phyloP scores from a whole-genome alignment of 1,140 invertebrate species.

The Macrobrachium rosenbergii region DNA sequence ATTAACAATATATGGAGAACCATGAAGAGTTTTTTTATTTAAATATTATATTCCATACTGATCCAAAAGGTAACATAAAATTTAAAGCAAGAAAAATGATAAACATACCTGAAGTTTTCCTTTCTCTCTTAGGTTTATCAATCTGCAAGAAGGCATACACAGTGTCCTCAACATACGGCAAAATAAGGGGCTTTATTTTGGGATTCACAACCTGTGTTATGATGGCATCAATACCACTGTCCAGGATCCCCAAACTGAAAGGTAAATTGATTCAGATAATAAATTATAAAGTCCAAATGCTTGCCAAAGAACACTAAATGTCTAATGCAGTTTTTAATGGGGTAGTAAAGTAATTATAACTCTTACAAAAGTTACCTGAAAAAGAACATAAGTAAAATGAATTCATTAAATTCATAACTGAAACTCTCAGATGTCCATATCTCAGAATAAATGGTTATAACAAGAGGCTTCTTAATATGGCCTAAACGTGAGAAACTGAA shows the following conservation, averaged over 20 bases:
- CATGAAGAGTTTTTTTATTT: too few relatives aligned
- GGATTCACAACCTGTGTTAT: constrained; percentile 96
- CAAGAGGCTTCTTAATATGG: neutral
- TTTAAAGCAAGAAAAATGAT: neutral
- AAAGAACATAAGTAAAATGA: too few relatives aligned
- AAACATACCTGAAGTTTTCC: constrained; percentile 45
- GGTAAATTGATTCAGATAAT: neutral
- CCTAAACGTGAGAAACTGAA: neutral
- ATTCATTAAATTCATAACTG: too few relatives aligned
- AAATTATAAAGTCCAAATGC: too few relatives aligned
- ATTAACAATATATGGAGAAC: too few relatives aligned
- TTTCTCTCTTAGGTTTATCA: constrained; percentile 73
- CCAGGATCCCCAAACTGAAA: constrained; percentile 83
- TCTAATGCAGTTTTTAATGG: too few relatives aligned
- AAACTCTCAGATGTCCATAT: too few relatives aligned
- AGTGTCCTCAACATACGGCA: constrained; percentile 90
- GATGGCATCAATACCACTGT: constrained; percentile 90
- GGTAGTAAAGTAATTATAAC: too few relatives aligned
- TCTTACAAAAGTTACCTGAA: too few relatives aligned
- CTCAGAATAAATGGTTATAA: too few relatives aligned
- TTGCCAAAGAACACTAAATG: too few relatives aligned
- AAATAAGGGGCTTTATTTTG: constrained; percentile 86
- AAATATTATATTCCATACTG: too few relatives aligned
- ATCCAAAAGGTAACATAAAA: neutral
- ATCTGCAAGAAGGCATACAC: constrained; percentile 91